A percentile compares a stretch with the other conserved stretches of the same genome.
These are phyloP conservation scores for Sapajus apella DNA, from an alignment of 2,113 vertebrate species.

Conservation along the genomic window DNA sequence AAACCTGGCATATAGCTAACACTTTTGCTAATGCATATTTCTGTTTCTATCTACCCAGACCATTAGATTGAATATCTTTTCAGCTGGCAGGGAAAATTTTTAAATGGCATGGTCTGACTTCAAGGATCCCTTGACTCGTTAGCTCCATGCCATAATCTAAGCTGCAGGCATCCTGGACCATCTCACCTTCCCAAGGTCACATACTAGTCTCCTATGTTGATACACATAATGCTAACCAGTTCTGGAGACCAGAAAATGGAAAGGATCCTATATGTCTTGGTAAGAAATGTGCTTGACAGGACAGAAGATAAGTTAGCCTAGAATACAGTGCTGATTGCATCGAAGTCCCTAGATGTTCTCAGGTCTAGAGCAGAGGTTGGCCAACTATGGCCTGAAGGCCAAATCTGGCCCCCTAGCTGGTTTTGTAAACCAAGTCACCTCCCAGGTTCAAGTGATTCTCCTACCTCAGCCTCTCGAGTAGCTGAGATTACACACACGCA, in stretches of 20 bases:
- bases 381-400: background rate
- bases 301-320: background rate
- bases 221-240: background rate
- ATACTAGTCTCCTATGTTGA: background rate
- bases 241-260: background rate
- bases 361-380: background rate
- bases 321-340: background rate
- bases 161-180: background rate
- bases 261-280: background rate
- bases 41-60: background rate
- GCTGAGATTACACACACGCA: too few relatives aligned
- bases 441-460: too few relatives aligned
- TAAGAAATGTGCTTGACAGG: background rate
- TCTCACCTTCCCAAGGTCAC: background rate
- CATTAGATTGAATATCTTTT: constrained; percentile 8
- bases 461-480: too few relatives aligned
- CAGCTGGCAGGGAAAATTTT: background rate
- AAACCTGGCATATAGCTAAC: constrained; percentile 3
- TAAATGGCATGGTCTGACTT: constrained; percentile 13
- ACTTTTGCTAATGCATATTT: background rate
- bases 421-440: background rate
- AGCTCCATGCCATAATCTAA: background rate
- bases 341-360: background rate
- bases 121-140: background rate
- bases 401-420: background rate